Percentiles rank a stretch among this genome's conserved stretches.
phyloP scores from a whole-genome alignment of 1,140 invertebrate genomes.

The Dendroctonus ponderosae region DNA sequence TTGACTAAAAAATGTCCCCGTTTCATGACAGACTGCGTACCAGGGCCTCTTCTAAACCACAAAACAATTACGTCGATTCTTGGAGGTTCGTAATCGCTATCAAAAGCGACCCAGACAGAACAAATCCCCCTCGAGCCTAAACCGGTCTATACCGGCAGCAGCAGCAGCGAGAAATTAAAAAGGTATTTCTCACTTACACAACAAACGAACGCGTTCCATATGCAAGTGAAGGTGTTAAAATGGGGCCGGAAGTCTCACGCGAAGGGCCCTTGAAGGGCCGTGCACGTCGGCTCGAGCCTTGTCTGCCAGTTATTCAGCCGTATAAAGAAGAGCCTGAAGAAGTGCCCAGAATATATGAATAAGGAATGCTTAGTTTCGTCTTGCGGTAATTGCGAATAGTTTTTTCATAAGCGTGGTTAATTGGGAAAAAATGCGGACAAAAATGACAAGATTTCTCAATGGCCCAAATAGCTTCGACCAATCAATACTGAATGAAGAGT shows the following conservation, averaged over 20 bases:
- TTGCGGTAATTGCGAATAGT: no score
- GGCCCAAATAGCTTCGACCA: no score
- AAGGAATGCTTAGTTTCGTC: neutral
- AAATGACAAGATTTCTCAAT: no score
- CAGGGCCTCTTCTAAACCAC: no score
- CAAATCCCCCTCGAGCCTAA: slow-evolving; percentile 14
- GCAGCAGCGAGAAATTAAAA: slow-evolving; percentile 30
- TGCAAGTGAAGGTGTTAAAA: slow-evolving; percentile 38
- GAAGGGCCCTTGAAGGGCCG: slow-evolving; percentile 29
- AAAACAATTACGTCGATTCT: no score
- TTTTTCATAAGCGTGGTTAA: no score
- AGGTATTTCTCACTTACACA: slow-evolving; percentile 39
- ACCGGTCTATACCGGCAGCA: slow-evolving; percentile 14
- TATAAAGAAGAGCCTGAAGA: slow-evolving; percentile 9
- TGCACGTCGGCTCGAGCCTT: slow-evolving; percentile 19
- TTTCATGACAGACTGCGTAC: no score
- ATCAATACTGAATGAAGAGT: no score
- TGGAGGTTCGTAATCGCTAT: no score
- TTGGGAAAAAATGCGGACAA: no score
- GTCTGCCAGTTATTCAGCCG: slow-evolving; percentile 12
- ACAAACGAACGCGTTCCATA: slow-evolving; percentile 20
- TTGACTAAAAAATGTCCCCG: no score
- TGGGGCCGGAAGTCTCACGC: slow-evolving; percentile 37
- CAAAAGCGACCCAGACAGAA: neutral
- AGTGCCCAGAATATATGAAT: slow-evolving; percentile 1